A percentile compares a stretch with the other conserved stretches of the same genome.
phyloP scores from a whole-genome alignment of 2,888 invertebrate species.

The Acronicta leporina region DNA sequence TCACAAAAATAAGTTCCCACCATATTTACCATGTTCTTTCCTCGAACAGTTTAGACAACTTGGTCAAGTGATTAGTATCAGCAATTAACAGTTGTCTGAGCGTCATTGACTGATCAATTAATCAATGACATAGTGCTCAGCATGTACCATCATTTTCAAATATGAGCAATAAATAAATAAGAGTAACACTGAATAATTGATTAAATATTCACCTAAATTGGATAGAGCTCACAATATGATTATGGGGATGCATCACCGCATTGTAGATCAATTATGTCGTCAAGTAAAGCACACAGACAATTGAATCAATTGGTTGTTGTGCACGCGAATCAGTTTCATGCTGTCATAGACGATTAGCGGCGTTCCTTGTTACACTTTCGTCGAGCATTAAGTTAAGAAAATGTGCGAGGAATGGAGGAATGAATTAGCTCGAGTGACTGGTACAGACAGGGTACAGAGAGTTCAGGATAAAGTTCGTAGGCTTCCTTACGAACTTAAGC shows the following conservation, averaged over 20 bases:
- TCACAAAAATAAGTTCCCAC: too few relatives aligned
- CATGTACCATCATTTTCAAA: not conserved
- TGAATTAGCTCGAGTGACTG: too few relatives aligned
- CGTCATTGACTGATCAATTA: too few relatives aligned
- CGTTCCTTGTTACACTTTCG: constrained; percentile 25
- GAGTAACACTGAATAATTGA: not conserved
- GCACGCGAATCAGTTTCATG: constrained; percentile 31
- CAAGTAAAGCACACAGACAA: constrained; percentile 36
- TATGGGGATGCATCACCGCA: constrained; percentile 27
- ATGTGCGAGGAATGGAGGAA: too few relatives aligned
- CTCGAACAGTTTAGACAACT: too few relatives aligned
- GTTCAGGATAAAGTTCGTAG: too few relatives aligned
- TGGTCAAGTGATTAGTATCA: too few relatives aligned
- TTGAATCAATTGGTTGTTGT: constrained; percentile 42
- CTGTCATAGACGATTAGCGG: constrained; percentile 41
- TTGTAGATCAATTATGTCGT: constrained; percentile 38
- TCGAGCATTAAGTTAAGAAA: constrained; percentile 1
- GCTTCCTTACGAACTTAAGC: too few relatives aligned
- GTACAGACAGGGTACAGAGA: too few relatives aligned
- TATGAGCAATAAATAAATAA: not conserved
- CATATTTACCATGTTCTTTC: too few relatives aligned
- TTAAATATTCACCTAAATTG: constrained; percentile 10
- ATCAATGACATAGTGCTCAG: not conserved
- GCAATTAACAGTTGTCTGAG: too few relatives aligned
- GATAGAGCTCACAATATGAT: constrained; percentile 28